Conservation (phyloP, 2,113 vertebrate genomes). For the Apaloderma vittatum region DNA sequence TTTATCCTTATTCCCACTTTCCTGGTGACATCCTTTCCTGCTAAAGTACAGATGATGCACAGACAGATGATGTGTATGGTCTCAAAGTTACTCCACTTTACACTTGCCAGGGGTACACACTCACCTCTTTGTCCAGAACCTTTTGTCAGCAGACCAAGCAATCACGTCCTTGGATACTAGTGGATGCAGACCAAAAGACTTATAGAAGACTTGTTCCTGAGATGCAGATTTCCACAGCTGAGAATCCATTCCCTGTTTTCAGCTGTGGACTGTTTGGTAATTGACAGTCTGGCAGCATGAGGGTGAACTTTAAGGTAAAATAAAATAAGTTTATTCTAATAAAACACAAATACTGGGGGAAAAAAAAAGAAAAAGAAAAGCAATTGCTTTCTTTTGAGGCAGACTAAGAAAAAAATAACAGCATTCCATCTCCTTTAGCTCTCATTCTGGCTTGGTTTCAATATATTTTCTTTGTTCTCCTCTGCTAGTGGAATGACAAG, state of each 20-base stretch:
- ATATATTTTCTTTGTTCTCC: conserved; percentile 7
- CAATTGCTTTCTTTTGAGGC: background rate
- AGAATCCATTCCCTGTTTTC: background rate
- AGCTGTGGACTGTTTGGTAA: background rate
- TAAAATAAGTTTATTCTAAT: background rate
- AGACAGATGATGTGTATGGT: background rate
- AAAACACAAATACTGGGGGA: background rate
- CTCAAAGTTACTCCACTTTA: background rate
- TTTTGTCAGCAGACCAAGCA: background rate
- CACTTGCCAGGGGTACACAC: background rate
- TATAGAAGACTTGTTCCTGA: background rate
- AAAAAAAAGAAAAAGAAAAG: background rate
- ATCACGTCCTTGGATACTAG: background rate
- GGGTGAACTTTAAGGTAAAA: background rate
- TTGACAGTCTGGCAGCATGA: background rate
- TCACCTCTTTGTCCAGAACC: background rate
- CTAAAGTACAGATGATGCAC: background rate
- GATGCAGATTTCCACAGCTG: background rate
- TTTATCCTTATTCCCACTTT: background rate
- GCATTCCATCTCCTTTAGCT: background rate
- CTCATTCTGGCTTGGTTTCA: background rate
- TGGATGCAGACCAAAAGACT: background rate
- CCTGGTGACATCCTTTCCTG: background rate
- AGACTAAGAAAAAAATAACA: background rate
- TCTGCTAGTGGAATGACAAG: conserved; percentile 15